Evolutionary conservation across 2,888 invertebrate species (phyloP), one percentile per base, ranked within the genome.

Genomic region (Tridacna crocea): DNA sequence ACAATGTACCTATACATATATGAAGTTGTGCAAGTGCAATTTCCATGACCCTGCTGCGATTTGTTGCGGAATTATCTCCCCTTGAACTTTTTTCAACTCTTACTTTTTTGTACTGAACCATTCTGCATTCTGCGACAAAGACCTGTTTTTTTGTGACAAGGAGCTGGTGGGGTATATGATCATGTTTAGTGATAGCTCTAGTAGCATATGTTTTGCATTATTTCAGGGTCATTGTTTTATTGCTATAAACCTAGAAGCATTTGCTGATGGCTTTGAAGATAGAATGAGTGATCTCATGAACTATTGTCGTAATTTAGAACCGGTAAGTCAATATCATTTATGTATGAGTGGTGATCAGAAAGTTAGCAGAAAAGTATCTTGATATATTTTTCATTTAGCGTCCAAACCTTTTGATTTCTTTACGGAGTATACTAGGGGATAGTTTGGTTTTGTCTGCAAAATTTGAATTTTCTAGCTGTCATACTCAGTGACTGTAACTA

Each of bases 211-310:
- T 55, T 51, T 46, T 55, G 66, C 36, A 22, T 17, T 66, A 46
- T 80, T 83, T 76, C 81, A 95, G 94, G 98, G 98, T 0, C 98
- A 98, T 87, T 97, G 97, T 89, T 98, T 98, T 93, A 96, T 98
- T 75, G 98, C 97, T 0, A 95, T 98, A 8, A 96, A 98, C 95
- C 98, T 98, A 0, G 95, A 96, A 19, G 96, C 96, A 89, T 98
- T 98, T 94, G 97, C 96, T 0, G 96, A 97, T 0, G 96, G 97
- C 1, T 98, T 98, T 91, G 96, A 96, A 73, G 96, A 96, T 6
- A 95, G 98, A 63, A 95, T 98, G 93, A 94, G 95, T 0, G 96
- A 97, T 82, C 95, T 98, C 65, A 96, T 98, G 92, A 92, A 95
- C n/a, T 95, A 96, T 80, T 95, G 97, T 91, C 95, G 98, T 83